Base-by-base conservation (phyloP, 2,113 vertebrate species). In the Mastomys natalensis region DNA sequence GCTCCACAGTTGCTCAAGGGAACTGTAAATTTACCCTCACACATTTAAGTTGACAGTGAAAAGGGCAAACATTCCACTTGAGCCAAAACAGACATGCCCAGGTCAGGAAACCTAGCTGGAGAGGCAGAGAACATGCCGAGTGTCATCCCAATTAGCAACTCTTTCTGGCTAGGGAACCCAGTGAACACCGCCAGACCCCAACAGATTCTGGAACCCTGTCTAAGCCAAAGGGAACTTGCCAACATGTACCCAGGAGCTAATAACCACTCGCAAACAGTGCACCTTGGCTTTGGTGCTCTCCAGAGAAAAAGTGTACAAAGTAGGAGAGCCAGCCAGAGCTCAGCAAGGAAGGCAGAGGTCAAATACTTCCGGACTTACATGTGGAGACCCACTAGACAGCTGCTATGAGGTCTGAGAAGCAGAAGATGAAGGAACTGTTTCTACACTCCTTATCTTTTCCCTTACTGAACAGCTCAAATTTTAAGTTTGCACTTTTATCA, bases 221-320 rank as follows among this genome's bases (percentile, higher is more conserved):
- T 93, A 80, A 66, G 82, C 94, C 96, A 95, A 84, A 95, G 90
- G 7, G 37, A 98, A 97, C 92, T 95, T 97, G 98, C 96, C 98
- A 97, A 60, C 95, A 95, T 97, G 94, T 98, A 97, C 96, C 96
- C 95, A 92, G 97, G 96, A 98, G 97, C 97, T 97, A 98, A 98
- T 62, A 97, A 98, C 95, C 88, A 97, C 91, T 98, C 98, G 84
- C 94, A 98, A 98, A 95, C 96, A 98, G 96, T 97, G 97, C 96
- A 98, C 98, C 97, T 98, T 99, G 98, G 98, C 98, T 98, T 87
- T 87, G 93, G 98, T 96, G 89, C 97, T 98, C 98, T 98, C 98
- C 97, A 97, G 96, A 98, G 95, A 51, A 87, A 91, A 97, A 97
- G 96, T 97, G 94, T 98, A 88, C 94, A 96, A 98, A 98, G 82